phyloP scores from a whole-genome alignment of 2,888 invertebrate genomes.

The Drosophila conformis region DNA sequence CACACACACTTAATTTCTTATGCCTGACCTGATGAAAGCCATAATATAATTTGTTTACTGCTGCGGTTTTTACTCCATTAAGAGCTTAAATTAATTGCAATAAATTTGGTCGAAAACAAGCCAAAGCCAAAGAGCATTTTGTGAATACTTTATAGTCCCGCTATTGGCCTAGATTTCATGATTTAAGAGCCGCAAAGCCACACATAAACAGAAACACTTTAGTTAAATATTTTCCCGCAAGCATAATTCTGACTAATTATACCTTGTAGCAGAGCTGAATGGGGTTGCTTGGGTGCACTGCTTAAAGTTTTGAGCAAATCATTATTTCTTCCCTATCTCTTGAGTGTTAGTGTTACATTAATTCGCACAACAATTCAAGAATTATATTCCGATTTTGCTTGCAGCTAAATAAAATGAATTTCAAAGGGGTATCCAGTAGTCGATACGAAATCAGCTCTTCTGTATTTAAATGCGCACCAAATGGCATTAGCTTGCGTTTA shows the following conservation, averaged over 20 bases:
- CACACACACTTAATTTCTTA: slow-evolving; percentile 16
- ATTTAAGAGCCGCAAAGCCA: slow-evolving; percentile 61
- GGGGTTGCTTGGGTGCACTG: neutral
- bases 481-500: neutral
- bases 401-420: neutral
- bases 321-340: neutral
- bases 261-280: neutral
- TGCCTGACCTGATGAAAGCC: slow-evolving; percentile 31
- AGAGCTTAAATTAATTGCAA: slow-evolving; percentile 71
- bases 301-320: neutral
- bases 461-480: neutral
- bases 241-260: slow-evolving; percentile 44
- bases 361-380: neutral
- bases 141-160: slow-evolving; percentile 32
- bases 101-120: slow-evolving; percentile 56
- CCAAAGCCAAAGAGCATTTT: slow-evolving; percentile 20
- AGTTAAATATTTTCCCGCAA: slow-evolving; percentile 32
- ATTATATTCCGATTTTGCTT: neutral
- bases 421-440: slow-evolving; percentile 1
- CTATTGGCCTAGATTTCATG: slow-evolving; percentile 55
- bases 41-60: slow-evolving; percentile 79
- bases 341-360: too few relatives aligned
- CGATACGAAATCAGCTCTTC: neutral
- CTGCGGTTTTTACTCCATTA: slow-evolving; percentile 68
- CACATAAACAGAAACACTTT: slow-evolving; percentile 38